Base-by-base conservation (phyloP, 2,113 vertebrate genomes). In the Phaethornis superciliosus region DNA sequence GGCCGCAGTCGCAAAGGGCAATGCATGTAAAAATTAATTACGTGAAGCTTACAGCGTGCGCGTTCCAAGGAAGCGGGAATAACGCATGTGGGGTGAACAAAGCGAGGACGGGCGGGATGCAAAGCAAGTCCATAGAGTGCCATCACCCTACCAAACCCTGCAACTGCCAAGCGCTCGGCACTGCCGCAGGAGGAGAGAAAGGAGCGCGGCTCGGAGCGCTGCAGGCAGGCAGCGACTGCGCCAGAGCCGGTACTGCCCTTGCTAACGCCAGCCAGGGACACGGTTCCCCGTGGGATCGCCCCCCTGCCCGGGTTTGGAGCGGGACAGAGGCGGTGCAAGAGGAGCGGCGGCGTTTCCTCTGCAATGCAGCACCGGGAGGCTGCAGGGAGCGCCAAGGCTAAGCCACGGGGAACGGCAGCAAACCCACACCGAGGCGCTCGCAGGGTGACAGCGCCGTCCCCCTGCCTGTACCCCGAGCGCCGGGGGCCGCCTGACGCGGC, bases 331-430 rank as follows among this genome's bases (percentile, higher is more conserved):
- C 12, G 23, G 23, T 10, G 51, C 60, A 6, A 42, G 32, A 16
- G 37, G 8, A 7, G 54, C 64, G 40, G 56, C 51, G 19, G 33
- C 12, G 1, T 20, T 26, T 37, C 30, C 68, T 76, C 88, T 19
- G 95, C 94, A 95, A 93, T 94, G 94, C 93, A 93, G 90, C 71
- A 93, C 52, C 3, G 85, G 42, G 37, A 32, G 5, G 33, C 78
- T 9, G 78, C 85, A 23, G 59, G 30, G 13, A 84, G 79, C 54
- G 72, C 79, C 5, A 19, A 28, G 72, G n/a, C n/a, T 1, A 46
- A 6, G 13, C 51, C 37, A 10, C 17, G 11, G 70, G 12, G 22
- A 20, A 44, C 59, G 5, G 44, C 60, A 5, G 65, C 72, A 12
- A 15, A 21, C 12, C 47, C 9, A 3, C n/a, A 2, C 11, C 18